Evolutionary conservation across 1,140 invertebrate genomes (phyloP).

Genomic region (Drosophila bocqueti): DNA sequence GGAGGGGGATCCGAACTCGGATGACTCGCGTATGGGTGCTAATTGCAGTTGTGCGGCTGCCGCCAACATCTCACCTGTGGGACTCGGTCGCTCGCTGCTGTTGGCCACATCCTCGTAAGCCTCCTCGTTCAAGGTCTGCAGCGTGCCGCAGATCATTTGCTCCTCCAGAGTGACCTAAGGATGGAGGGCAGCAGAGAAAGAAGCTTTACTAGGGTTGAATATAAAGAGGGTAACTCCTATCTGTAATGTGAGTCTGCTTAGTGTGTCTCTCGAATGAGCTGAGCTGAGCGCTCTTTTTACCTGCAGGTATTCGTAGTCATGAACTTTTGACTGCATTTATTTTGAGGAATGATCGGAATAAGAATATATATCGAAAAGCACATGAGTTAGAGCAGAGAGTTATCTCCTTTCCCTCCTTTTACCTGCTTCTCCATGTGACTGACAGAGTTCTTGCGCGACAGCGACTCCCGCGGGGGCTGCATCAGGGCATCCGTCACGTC

Average conservation of each 20-base stretch:
- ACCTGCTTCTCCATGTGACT: constrained; percentile 85
- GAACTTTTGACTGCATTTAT: constrained; percentile 79
- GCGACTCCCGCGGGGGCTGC: constrained; percentile 46
- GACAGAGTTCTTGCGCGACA: constrained; percentile 78
- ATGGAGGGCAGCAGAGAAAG: background rate
- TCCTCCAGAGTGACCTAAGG: constrained; percentile 95
- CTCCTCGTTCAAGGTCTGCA: constrained; percentile 96
- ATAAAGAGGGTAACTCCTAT: background rate
- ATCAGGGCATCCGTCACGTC: constrained; percentile 67
- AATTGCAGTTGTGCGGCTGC: constrained; percentile 83
- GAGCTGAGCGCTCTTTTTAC: constrained; percentile 55
- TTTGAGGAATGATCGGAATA: constrained; percentile 41
- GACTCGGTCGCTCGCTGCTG: constrained; percentile 86
- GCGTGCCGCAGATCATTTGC: constrained; percentile 96
- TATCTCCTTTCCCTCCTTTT: constrained; percentile 1
- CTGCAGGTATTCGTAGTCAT: constrained; percentile 85
- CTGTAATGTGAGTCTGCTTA: constrained; percentile 20
- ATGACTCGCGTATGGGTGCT: constrained; percentile 84
- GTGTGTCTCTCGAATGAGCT: background rate
- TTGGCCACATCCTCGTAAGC: constrained; percentile 93
- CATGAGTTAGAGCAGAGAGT: constrained; percentile 34
- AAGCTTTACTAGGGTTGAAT: background rate
- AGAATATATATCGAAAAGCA: constrained; percentile 48
- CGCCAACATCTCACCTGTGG: constrained; percentile 85
- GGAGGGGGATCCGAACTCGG: constrained; percentile 83